Evolutionary conservation across 2,797 vertebrate species (phyloP), one percentile per base, ranked within the genome.

Genomic region (Gymnocypris eckloni): DNA sequence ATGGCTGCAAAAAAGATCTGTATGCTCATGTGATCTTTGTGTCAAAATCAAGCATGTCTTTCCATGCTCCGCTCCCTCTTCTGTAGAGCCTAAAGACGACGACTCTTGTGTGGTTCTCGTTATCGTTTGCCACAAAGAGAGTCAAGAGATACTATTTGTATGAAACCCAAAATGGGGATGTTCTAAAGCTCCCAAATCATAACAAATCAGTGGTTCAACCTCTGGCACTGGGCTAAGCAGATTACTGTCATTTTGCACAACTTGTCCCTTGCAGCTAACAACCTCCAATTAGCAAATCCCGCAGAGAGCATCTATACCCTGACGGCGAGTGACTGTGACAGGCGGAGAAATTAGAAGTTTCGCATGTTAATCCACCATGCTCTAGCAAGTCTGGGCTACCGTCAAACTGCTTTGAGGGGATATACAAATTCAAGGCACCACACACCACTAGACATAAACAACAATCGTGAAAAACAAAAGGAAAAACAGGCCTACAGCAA

Each of bases 281-380:
- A 93, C 91, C 94, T 96, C 93, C 95, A 96, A 95, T 96, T 96
- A 97, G 93, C 93, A 96, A 96, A 96, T 95, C 92, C 93, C 82
- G 90, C 91, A 95, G 92, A 90, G 94, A 93, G 95, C 95, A 94
- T 95, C 94, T 92, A 89, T 88, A 94, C 88, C 93, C 93, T 96
- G 95, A 96, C 84, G 91, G 88, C 94, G 94, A 96, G 91, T 87
- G 90, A 94, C 92, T 93, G 91, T 95, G 96, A 97, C 94, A 97
- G 92, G 92, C 92, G 94, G 91, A 94, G 94, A 95, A 95, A 95
- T 95, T 92, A 95, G 87, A 94, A 95, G 91, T 92, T 90, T 93
- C 91, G 89, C 88, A 91, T 95, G 95, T 95, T 95, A 95, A 95
- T 94, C 93, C 92, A 94, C 92, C 90, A 89, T 92, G 91, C 91